Percentiles rank a stretch among this genome's conserved stretches.
These are phyloP conservation scores for Typhlichthys subterraneus DNA, from an alignment of 2,797 vertebrate species.

Conservation along the genomic window DNA sequence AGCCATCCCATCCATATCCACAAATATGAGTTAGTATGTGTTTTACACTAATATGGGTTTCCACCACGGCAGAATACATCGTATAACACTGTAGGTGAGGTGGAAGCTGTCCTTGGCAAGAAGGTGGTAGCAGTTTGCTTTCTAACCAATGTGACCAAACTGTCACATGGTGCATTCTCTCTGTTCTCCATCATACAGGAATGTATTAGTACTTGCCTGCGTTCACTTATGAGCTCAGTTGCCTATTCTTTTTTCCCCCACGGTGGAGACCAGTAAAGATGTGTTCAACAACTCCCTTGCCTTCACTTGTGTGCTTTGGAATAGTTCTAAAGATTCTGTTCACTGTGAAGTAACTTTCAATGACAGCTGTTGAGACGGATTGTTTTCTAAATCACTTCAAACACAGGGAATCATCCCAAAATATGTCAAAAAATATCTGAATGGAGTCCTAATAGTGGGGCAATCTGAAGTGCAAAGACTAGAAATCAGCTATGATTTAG, in stretches of 20 bases:
- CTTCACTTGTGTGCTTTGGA: constrained; percentile 72
- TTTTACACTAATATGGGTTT: constrained; percentile 24
- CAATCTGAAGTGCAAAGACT: constrained; percentile 55
- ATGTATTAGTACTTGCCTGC: constrained; percentile 65
- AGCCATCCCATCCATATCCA: constrained; percentile 32
- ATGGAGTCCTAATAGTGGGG: constrained; percentile 53
- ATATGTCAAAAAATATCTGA: constrained; percentile 63
- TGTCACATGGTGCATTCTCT: constrained; percentile 43
- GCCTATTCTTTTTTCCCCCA: constrained; percentile 68
- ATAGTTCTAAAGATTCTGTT: constrained; percentile 66
- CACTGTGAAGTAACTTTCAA: constrained; percentile 65
- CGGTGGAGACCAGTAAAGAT: constrained; percentile 53
- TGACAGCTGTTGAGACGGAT: constrained; percentile 65
- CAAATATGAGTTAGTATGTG: constrained; percentile 37
- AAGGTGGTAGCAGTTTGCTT: constrained; percentile 47
- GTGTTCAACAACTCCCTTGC: constrained; percentile 57
- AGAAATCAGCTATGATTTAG: constrained; percentile 65
- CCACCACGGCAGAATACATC: constrained; percentile 40
- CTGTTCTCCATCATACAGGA: constrained; percentile 49
- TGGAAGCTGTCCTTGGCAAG: constrained; percentile 43
- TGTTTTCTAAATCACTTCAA: constrained; percentile 72
- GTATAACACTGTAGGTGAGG: constrained; percentile 35
- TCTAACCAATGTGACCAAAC: constrained; percentile 26
- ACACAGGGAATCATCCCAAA: constrained; percentile 60
- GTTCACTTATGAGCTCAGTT: constrained; percentile 65